Base-by-base conservation (phyloP, 2,888 invertebrate species). In the Idaea biselata region DNA sequence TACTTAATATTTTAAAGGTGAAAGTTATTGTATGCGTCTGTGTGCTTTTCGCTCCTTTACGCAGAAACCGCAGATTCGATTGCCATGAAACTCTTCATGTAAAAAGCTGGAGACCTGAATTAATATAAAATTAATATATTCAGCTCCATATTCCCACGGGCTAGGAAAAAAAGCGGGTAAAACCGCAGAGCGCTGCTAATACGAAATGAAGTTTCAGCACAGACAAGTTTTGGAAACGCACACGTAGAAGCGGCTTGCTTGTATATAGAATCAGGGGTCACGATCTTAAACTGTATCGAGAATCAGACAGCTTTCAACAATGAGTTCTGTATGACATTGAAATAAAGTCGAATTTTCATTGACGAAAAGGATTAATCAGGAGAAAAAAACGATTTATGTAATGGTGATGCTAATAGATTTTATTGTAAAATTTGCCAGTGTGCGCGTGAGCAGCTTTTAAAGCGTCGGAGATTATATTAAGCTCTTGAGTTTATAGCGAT, bases 251-350 rank as follows among this genome's bases (percentile, higher is more conserved):
- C 70, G 73, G 65, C 78, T 82, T 81, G 80, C 80, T 72, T 80
- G 76, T 79, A 75, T 73, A 77, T 76, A 77, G 73, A 72, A 77
- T 78, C 79, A 82, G 80, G 82, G 78, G 79, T 80, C 80, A 77
- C 72, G 77, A 77, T 74, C 67, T 55, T 44, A 58, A 61, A 31
- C n/a, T 58, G 16, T 57, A 58, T 69, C 59, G 55, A 63, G 53
- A 66, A 14, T 44, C 61, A 14, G 3, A 32, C 53, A 59, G 18
- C 14, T 63, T 54, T 59, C n/a, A 25, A 32, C 5, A 69, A 75
- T 71, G 61, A 58, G 55, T 60, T 58, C 71, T 72, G 61, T 75
- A 68, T 33, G 5, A 0, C 5, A 5, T 17, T 1, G n/a, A 0
- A 0, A 6, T 73, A 79, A 60, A 70, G 67, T 69, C 61, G 61